phyloP scores from a whole-genome alignment of 2,797 vertebrate species.

The Mycteria americana region DNA sequence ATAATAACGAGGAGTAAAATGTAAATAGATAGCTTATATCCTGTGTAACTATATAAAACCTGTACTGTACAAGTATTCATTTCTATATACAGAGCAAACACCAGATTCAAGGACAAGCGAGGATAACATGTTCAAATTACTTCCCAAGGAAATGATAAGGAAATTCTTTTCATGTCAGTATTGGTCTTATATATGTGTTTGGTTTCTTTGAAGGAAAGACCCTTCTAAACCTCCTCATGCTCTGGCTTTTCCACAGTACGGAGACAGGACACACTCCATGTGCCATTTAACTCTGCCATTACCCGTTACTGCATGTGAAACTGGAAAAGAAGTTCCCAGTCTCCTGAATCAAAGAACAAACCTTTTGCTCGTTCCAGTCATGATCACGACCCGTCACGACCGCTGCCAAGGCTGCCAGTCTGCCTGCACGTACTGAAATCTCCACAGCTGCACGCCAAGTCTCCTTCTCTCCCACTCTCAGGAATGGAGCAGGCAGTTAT shows the following conservation, averaged over 20 bases:
- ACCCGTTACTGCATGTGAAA: not conserved
- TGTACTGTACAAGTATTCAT: constrained; percentile 23
- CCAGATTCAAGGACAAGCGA: constrained; percentile 39
- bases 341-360: not conserved
- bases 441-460: not conserved
- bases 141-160: constrained; percentile 48
- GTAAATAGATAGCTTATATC: constrained; percentile 70
- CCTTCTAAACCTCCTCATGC: not conserved
- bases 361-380: not conserved
- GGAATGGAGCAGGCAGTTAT: not conserved
- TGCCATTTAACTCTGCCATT: not conserved
- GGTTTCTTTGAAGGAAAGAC: not conserved
- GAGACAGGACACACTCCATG: not conserved
- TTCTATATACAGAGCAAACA: constrained; percentile 58
- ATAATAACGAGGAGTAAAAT: constrained; percentile 49
- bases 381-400: not conserved
- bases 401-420: not conserved
- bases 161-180: constrained; percentile 32
- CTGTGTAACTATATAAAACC: constrained; percentile 63
- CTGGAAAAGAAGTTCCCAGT: not conserved
- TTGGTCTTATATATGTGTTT: not conserved
- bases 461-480: not conserved
- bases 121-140: constrained; percentile 51
- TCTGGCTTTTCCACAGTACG: not conserved
- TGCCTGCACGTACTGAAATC: accelerated